Evolutionary conservation across 2,113 vertebrate species (phyloP), one percentile per base, ranked within the genome.

Genomic region (Platysternon megacephalum): DNA sequence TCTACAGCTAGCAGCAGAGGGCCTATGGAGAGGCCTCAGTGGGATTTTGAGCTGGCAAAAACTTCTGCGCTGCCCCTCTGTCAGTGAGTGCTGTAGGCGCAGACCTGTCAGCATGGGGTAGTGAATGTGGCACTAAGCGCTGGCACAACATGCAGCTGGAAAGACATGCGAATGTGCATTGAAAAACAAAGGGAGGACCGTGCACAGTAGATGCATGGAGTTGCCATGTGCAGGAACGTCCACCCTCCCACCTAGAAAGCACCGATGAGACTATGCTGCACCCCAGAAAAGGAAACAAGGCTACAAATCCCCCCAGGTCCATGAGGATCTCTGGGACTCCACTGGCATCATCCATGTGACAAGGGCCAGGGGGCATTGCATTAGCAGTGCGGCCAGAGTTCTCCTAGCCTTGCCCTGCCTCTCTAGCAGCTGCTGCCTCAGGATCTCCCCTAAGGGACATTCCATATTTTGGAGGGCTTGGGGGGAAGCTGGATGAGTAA

Each of bases 391-490:
- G 5, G 5, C 72, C 39, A 22, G 5, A 4, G 39, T 42, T 11
- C 5, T 44, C 72, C 39, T 85, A 84, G 35, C 48, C 28, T 5
- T 76, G 24, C 53, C 53, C 83, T 87, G 46, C 84, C 12, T 39
- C 4, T 86, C 91, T 58, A 35, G 46, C 21, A 81, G 61, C n/a
- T 0, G 1, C 26, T 3, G 2, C 2, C 1, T 44, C 72, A 3
- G 19, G 55, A 68, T 19, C 35, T 68, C 61, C 35, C 35, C 8
- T n/a, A 68, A 68, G 32, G 35, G 35, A 17, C 32, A 68, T 19
- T 68, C 35, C 17, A 1, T 19, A 68, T n/a, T n/a, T n/a, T n/a
- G 14, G 14, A 16, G 28, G 49, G 21, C 2, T 5, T 6, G 21
- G 3, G 7, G 55, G 22, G 32, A 86, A 81, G 51, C 35, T 72